phyloP scores from a whole-genome alignment of 2,797 vertebrate genomes.

The Dryobates pubescens region DNA sequence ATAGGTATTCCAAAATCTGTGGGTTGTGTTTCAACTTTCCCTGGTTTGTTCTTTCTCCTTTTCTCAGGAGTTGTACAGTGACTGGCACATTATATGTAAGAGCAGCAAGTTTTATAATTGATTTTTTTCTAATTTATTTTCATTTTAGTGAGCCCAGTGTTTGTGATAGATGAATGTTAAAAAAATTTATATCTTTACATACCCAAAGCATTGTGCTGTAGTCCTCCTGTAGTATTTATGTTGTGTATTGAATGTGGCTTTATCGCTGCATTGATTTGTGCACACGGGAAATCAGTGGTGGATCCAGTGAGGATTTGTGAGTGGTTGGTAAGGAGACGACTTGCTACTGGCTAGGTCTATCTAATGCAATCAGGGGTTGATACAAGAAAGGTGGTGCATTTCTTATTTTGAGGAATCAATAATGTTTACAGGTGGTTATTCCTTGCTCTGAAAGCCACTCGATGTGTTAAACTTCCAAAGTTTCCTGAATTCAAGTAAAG shows the following conservation, averaged over 20 bases:
- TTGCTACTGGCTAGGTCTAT: slow-evolving; percentile 43
- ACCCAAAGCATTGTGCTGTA: slow-evolving; percentile 44
- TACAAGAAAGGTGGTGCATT: background rate
- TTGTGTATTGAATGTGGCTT: slow-evolving; percentile 78
- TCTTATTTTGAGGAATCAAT: background rate
- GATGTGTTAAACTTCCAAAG: background rate
- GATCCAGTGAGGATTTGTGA: slow-evolving; percentile 31
- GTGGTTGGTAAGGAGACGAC: background rate
- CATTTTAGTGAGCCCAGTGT: slow-evolving; percentile 61
- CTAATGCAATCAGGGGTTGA: slow-evolving; percentile 24
- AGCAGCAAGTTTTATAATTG: slow-evolving; percentile 75
- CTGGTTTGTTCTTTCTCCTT: slow-evolving; percentile 66
- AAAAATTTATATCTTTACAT: slow-evolving; percentile 19
- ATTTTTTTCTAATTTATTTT: slow-evolving; percentile 38
- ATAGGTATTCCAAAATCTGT: slow-evolving; percentile 40
- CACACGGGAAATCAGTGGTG: slow-evolving; percentile 69
- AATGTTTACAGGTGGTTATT: background rate
- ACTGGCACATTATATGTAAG: slow-evolving; percentile 81
- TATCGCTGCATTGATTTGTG: slow-evolving; percentile 80
- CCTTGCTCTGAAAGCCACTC: background rate
- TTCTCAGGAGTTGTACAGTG: slow-evolving; percentile 85
- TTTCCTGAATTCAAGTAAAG: background rate
- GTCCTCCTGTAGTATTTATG: slow-evolving; percentile 67
- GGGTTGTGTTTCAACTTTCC: slow-evolving; percentile 54
- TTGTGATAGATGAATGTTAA: slow-evolving; percentile 74